Evolutionary conservation across 64 coral and sea anemone species (phyloP), one percentile per base, ranked within the genome.

Genomic region (Montipora efflorescens): DNA sequence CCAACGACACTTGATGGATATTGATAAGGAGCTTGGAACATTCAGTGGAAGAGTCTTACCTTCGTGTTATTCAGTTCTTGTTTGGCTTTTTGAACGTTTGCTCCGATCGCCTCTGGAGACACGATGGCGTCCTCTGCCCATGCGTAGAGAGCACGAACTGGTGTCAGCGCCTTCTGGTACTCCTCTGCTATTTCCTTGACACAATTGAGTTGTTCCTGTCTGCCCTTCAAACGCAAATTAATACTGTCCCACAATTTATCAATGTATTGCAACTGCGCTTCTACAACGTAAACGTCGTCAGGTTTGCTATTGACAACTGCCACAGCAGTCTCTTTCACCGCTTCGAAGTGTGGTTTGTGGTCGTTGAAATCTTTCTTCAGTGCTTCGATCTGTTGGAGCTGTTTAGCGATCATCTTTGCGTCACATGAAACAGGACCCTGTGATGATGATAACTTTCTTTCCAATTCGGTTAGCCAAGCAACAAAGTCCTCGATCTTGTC

Each of bases 241-340:
- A 92, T 23, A 74, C 93, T 92, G 23, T 98, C 83, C 96, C 96
- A 98, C 55, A 95, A 58, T 70, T 95, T 98, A 14, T 81, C 88
- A 25, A 98, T 16, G 77, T 98, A 92, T 49, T 92, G 93, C 19
- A 89, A 77, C 20, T 98, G 96, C 25, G 96, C 96, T 52, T 98
- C 96, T 9, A 98, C 89, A 0, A 98, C 93, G 72, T 98, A 98
- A 0, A 98, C 96, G 57, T 98, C 96, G n/a, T 94, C 96, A 4
- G 96, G 93, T 18, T 94, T 79, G 67, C 76, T 76, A 8, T 86
- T 84, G 61, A 87, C 84, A 28, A 98, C 90, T 7, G 87, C 86
- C 13, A 79, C 58, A 13, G 93, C 89, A 3, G 91, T 86, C 20
- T 98, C 89, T 79, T 98, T 94, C 11, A 98, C 93, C 12, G 82